Conservation (phyloP, 2,888 invertebrate species). For the Drosophila cognata region DNA sequence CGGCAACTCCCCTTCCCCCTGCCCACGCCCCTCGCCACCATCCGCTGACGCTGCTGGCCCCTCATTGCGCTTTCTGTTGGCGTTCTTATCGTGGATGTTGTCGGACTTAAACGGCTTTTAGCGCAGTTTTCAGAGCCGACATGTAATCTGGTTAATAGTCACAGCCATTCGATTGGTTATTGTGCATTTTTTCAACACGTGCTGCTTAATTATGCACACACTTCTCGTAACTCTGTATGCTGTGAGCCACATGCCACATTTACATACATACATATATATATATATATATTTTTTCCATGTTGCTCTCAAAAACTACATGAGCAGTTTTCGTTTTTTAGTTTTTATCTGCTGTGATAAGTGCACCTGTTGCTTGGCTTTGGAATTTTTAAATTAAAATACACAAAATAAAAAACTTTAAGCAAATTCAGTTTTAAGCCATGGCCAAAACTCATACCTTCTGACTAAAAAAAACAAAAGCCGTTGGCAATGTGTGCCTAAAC, state of each 20-base stretch:
- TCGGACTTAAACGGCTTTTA: slow-evolving; percentile 77
- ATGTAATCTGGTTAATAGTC: slow-evolving; percentile 82
- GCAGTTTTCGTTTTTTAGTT: slow-evolving; percentile 5
- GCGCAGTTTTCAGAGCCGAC: slow-evolving; percentile 73
- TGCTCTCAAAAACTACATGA: slow-evolving; percentile 21
- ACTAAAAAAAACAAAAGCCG: slow-evolving; percentile 22
- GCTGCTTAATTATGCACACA: slow-evolving; percentile 38
- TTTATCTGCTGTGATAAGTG: slow-evolving; percentile 17
- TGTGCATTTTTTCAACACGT: slow-evolving; percentile 61
- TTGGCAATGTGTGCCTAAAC: slow-evolving; percentile 46
- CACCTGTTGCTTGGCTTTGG: slow-evolving; percentile 52
- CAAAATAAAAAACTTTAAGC: slow-evolving; percentile 24
- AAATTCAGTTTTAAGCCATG: slow-evolving; percentile 20
- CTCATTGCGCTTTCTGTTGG: slow-evolving; percentile 44
- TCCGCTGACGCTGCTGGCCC: not conserved
- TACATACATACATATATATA: not conserved
- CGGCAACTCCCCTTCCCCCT: slow-evolving; percentile 12
- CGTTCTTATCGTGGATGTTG: slow-evolving; percentile 46
- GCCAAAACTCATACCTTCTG: slow-evolving; percentile 6
- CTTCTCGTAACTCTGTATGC: not conserved
- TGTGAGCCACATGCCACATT: slow-evolving; percentile 4
- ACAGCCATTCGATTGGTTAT: slow-evolving; percentile 45
- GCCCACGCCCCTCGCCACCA: not conserved
- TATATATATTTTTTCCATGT: not conserved
- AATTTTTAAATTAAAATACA: slow-evolving; percentile 1